phyloP scores from a whole-genome alignment of 1,140 invertebrate genomes.

The Diploscapter pachys region DNA sequence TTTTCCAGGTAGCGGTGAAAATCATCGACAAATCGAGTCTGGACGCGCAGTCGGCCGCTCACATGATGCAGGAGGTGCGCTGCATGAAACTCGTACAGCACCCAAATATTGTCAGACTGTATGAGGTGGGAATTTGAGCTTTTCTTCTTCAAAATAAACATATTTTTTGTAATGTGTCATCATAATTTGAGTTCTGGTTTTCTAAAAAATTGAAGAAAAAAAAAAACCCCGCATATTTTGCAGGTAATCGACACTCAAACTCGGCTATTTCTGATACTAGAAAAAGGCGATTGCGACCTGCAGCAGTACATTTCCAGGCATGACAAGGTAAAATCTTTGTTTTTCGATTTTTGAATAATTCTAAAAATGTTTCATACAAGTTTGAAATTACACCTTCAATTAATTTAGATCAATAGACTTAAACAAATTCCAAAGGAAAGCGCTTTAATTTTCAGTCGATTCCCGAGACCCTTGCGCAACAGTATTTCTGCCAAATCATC shows the following conservation, averaged over 20 bases:
- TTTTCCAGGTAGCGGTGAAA: slow-evolving; percentile 65
- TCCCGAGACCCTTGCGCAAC: slow-evolving; percentile 73
- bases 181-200: no score
- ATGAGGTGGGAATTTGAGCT: slow-evolving; percentile 67
- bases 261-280: slow-evolving; percentile 76
- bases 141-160: no score
- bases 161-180: no score
- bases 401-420: no score
- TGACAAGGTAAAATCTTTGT: slow-evolving; percentile 66
- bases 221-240: no score
- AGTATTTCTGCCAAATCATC: slow-evolving; percentile 84
- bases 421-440: no score
- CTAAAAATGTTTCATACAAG: slow-evolving; percentile 53
- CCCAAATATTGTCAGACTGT: slow-evolving; percentile 91
- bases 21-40: slow-evolving; percentile 97
- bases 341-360: slow-evolving; percentile 50
- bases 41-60: slow-evolving; percentile 89
- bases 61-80: slow-evolving; percentile 85
- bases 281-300: slow-evolving; percentile 96
- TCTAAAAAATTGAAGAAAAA: no score
- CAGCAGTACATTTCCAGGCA: slow-evolving; percentile 98
- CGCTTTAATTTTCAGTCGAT: slow-evolving; percentile 61
- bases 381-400: no score
- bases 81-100: slow-evolving; percentile 99
- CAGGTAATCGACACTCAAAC: slow-evolving; percentile 82